A percentile compares a stretch with the other conserved stretches of the same genome.
phyloP scores from a whole-genome alignment of 2,113 vertebrate species.

The Cololabis saira region DNA sequence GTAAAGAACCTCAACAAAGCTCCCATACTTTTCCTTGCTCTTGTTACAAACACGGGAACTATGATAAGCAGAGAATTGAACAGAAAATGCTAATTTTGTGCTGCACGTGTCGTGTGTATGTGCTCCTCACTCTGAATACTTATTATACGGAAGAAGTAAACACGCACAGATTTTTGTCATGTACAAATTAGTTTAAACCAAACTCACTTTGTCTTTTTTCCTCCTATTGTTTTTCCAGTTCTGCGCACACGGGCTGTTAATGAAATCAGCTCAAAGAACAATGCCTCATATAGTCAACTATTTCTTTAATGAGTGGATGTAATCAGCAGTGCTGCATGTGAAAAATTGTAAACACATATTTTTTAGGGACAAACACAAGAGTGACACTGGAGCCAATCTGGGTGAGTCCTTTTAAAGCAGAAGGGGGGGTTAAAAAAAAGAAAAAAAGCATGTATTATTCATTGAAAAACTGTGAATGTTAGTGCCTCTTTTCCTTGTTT shows the following conservation, averaged over 20 bases:
- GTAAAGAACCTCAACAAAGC: constrained; percentile 38
- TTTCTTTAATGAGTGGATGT: constrained; percentile 52
- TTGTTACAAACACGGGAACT: constrained; percentile 28
- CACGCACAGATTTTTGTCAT: background rate
- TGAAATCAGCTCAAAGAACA: constrained; percentile 57
- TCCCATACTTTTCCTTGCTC: constrained; percentile 29
- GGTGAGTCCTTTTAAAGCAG: constrained; percentile 45
- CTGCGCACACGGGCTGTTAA: constrained; percentile 48
- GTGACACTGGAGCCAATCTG: constrained; percentile 54
- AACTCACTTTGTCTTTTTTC: background rate
- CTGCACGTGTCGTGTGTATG: too few relatives aligned
- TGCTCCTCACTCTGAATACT: background rate
- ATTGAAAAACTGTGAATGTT: constrained; percentile 90
- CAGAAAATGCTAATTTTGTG: constrained; percentile 7
- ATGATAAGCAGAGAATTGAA: constrained; percentile 25
- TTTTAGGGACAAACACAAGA: constrained; percentile 45
- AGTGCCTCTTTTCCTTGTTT: constrained; percentile 91
- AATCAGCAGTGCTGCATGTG: constrained; percentile 43
- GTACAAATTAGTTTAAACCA: constrained; percentile 28
- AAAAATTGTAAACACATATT: constrained; percentile 52
- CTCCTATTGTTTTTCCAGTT: constrained; percentile 43
- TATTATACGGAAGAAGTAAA: background rate
- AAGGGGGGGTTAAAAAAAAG: constrained; percentile 61
- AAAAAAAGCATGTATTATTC: constrained; percentile 93
- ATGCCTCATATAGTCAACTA: constrained; percentile 45